A percentile compares a stretch with the other conserved stretches of the same genome.
phyloP scores from a whole-genome alignment of 2,888 invertebrate genomes.

The Acanthacorydalis orientalis region DNA sequence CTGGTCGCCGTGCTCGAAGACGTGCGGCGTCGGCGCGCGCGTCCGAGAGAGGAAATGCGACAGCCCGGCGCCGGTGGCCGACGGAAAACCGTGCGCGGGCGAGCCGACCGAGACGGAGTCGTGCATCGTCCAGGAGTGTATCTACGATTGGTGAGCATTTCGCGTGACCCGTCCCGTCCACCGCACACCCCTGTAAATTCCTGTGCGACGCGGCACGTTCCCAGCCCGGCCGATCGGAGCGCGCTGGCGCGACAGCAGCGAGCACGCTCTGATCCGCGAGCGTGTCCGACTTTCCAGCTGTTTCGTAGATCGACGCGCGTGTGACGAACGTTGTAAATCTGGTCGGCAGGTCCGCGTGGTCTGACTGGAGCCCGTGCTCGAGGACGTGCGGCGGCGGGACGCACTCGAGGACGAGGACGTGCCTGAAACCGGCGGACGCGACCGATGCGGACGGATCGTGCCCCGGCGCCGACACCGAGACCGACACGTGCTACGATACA shows the following conservation, averaged over 20 bases:
- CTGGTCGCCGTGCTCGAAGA: conserved; percentile 22
- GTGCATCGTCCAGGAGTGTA: not conserved
- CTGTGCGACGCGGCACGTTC: too few relatives aligned
- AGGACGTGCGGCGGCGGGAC: not conserved
- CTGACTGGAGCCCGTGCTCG: not conserved
- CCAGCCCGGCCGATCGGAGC: too few relatives aligned
- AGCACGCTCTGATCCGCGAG: too few relatives aligned
- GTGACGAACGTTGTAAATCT: not conserved
- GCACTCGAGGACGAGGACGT: not conserved
- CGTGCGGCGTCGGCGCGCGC: conserved; percentile 21
- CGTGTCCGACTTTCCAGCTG: too few relatives aligned
- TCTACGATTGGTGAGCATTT: too few relatives aligned
- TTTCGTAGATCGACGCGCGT: too few relatives aligned
- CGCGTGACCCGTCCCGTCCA: too few relatives aligned
- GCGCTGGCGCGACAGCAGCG: too few relatives aligned
- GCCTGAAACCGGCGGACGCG: not conserved
- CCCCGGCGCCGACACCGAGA: not conserved
- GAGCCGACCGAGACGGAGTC: not conserved
- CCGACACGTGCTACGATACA: not conserved
- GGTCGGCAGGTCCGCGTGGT: not conserved
- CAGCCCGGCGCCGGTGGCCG: conserved; percentile 21
- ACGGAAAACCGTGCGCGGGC: conserved; percentile 23
- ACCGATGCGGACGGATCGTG: not conserved
- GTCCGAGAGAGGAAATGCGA: conserved; percentile 19
- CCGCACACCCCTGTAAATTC: too few relatives aligned